Evolutionary conservation across 2,797 vertebrate genomes (phyloP).

Genomic region (Pitangus sulphuratus): DNA sequence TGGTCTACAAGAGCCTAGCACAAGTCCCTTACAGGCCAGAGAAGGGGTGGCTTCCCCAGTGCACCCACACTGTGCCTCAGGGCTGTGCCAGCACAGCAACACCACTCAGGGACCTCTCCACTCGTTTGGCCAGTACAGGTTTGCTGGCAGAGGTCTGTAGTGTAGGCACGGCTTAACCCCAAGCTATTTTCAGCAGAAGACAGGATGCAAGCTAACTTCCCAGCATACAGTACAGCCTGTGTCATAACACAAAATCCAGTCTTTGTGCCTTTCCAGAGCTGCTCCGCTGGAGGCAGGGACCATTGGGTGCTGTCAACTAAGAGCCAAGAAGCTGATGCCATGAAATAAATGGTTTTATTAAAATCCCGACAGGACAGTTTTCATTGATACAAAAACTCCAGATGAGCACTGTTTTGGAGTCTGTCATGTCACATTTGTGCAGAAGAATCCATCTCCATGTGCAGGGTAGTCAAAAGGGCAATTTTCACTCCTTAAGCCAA

Average conservation of each 20-base stretch:
- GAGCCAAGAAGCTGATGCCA: background rate
- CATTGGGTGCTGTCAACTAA: background rate
- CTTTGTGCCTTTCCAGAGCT: background rate
- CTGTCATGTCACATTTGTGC: accelerated
- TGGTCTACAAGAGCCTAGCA: background rate
- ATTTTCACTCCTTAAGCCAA: background rate
- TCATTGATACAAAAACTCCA: background rate
- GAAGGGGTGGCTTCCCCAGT: background rate
- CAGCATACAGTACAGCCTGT: background rate
- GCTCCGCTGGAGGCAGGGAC: background rate
- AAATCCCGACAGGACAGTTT: background rate
- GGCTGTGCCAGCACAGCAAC: background rate
- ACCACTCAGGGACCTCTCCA: background rate
- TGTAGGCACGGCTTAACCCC: background rate
- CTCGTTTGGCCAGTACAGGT: background rate
- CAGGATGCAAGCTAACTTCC: accelerated
- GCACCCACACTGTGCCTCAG: accelerated
- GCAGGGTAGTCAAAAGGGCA: accelerated
- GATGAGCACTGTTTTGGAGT: accelerated
- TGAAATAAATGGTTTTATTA: background rate
- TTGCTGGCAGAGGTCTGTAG: background rate
- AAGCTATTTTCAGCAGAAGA: background rate
- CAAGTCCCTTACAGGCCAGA: accelerated
- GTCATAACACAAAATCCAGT: background rate
- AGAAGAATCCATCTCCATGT: accelerated